Conservation (phyloP, 2,888 invertebrate species). For the Agelastica alni region DNA sequence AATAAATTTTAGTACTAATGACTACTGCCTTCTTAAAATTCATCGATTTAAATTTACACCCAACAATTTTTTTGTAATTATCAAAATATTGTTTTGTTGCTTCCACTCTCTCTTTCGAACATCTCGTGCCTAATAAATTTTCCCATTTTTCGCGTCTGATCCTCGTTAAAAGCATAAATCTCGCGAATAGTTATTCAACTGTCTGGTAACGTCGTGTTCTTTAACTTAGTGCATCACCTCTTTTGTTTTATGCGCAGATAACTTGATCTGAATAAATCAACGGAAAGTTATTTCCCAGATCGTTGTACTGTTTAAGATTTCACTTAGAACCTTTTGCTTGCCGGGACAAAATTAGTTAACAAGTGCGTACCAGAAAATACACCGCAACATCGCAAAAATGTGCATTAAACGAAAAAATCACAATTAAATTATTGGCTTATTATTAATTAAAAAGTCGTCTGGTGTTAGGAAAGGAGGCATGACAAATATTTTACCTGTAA, state of each 20-base stretch:
- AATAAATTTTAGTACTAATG: too few relatives aligned
- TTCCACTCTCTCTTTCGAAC: not conserved
- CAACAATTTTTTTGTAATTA: too few relatives aligned
- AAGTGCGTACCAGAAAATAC: too few relatives aligned
- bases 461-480: too few relatives aligned
- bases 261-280: slow-evolving; percentile 37
- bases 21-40: too few relatives aligned
- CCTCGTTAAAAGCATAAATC: slow-evolving; percentile 32
- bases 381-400: too few relatives aligned
- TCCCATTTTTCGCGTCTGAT: slow-evolving; percentile 26
- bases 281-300: slow-evolving; percentile 31
- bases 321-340: slow-evolving; percentile 11
- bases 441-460: too few relatives aligned
- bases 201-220: slow-evolving; percentile 36
- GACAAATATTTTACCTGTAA: too few relatives aligned
- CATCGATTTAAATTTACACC: too few relatives aligned
- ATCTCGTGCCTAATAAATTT: slow-evolving; percentile 24
- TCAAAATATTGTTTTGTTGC: too few relatives aligned
- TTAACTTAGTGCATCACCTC: slow-evolving; percentile 38
- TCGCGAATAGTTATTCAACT: slow-evolving; percentile 35
- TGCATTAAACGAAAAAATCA: too few relatives aligned
- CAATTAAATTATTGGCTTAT: too few relatives aligned
- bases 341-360: slow-evolving; percentile 9
- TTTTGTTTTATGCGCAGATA: slow-evolving; percentile 38
- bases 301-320: slow-evolving; percentile 19